Evolutionary conservation across 1,140 invertebrate genomes (phyloP).

Genomic region (Bombus turneri): DNA sequence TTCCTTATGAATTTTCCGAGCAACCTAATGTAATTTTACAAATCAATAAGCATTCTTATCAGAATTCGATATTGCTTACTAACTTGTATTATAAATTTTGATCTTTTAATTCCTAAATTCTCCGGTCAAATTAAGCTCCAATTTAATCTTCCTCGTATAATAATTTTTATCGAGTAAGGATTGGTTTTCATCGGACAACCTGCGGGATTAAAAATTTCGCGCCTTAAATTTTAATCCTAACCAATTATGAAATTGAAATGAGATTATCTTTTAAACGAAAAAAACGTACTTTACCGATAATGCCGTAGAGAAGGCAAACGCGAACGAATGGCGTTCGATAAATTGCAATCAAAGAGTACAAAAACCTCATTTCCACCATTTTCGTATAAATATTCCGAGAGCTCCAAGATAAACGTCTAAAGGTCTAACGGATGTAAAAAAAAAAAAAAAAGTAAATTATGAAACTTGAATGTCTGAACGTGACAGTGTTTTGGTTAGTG

Average conservation of each 20-base stretch:
- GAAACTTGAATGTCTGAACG: not conserved
- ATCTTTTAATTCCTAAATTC: too few relatives aligned
- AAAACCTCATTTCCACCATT: not conserved
- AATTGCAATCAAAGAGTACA: not conserved
- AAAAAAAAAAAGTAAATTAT: too few relatives aligned
- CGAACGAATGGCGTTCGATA: not conserved
- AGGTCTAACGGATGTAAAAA: not conserved
- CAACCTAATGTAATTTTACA: too few relatives aligned
- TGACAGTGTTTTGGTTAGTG: slow-evolving; percentile 52
- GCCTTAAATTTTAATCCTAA: not conserved
- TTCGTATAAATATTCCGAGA: not conserved
- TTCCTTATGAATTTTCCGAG: too few relatives aligned
- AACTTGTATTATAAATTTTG: not conserved
- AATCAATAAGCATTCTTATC: not conserved
- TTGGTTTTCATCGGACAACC: not conserved
- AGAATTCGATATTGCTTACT: not conserved
- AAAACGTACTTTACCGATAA: not conserved
- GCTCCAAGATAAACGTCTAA: not conserved
- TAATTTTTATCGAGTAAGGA: not conserved
- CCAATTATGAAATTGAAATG: not conserved
- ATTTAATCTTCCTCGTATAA: not conserved
- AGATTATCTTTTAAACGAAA: not conserved
- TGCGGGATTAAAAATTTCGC: not conserved
- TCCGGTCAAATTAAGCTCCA: not conserved
- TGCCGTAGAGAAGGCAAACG: not conserved